These are phyloP conservation scores for Austrofundulus limnaeus DNA, from an alignment of 2,113 vertebrate species.

Conservation along the genomic window DNA sequence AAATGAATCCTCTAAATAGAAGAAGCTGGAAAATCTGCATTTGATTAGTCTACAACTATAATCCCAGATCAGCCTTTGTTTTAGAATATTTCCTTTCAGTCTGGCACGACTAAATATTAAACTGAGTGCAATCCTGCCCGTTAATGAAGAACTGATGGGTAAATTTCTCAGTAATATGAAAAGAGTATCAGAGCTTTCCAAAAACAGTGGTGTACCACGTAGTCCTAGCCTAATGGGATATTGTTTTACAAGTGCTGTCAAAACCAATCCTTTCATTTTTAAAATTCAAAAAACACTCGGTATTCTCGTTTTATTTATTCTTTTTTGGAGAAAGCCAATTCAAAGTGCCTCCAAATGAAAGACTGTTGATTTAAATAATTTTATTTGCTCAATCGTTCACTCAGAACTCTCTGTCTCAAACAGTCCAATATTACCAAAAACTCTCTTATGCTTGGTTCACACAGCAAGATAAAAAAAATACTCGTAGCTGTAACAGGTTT, in stretches of 20 bases:
- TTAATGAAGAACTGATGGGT: neutral
- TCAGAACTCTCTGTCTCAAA: neutral
- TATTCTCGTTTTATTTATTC: neutral
- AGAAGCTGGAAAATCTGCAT: neutral
- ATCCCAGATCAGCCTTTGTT: neutral
- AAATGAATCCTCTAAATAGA: neutral
- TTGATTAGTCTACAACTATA: neutral
- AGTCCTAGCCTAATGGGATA: neutral
- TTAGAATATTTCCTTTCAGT: neutral
- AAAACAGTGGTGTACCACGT: neutral
- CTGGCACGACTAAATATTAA: neutral
- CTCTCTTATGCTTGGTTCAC: no score
- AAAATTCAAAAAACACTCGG: neutral
- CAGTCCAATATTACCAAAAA: neutral
- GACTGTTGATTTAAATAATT: neutral
- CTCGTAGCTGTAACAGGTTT: no score
- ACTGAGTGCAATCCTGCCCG: neutral
- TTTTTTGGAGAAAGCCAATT: neutral
- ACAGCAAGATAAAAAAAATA: no score
- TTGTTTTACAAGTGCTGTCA: neutral
- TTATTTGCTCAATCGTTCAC: neutral
- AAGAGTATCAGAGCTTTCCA: neutral
- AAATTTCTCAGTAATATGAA: neutral
- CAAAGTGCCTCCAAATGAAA: neutral
- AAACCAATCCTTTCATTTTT: neutral